Conservation (phyloP, 1,140 invertebrate genomes). For the Nylanderia fulva region DNA sequence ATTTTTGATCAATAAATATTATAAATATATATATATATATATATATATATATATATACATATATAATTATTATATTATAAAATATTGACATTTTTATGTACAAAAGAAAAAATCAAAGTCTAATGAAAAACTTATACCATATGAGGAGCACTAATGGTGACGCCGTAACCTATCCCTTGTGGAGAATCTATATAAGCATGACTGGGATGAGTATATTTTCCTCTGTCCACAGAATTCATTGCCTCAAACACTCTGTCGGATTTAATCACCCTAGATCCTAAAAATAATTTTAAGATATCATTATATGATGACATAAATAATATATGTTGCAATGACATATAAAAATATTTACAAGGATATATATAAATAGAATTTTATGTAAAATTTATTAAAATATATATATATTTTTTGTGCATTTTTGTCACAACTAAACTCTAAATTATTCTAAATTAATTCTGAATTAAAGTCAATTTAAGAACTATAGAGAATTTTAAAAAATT, state of each 20-base stretch:
- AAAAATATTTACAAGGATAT: neutral
- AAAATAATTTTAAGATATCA: constrained; percentile 75
- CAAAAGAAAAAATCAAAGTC: constrained; percentile 17
- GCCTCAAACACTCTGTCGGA: constrained; percentile 92
- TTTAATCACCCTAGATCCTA: constrained; percentile 95
- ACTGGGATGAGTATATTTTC: constrained; percentile 89
- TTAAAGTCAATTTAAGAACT: too few species aligned
- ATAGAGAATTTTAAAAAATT: neutral
- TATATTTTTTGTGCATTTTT: neutral
- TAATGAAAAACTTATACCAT: constrained; percentile 90
- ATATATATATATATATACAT: too few species aligned
- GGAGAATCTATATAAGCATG: constrained; percentile 96
- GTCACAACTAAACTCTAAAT: neutral
- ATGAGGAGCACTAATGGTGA: constrained; percentile 99
- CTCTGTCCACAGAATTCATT: constrained; percentile 95
- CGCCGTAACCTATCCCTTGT: constrained; percentile 94
- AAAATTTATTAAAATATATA: neutral
- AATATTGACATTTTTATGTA: constrained; percentile 2
- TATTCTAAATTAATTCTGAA: neutral
- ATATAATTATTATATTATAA: neutral
- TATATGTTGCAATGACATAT: neutral
- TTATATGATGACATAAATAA: neutral
- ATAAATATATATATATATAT: neutral
- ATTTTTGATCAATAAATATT: constrained; percentile 7
- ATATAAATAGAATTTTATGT: neutral